Evolutionary conservation across 2,113 vertebrate species (phyloP).

Genomic region (Fulmarus glacialis): DNA sequence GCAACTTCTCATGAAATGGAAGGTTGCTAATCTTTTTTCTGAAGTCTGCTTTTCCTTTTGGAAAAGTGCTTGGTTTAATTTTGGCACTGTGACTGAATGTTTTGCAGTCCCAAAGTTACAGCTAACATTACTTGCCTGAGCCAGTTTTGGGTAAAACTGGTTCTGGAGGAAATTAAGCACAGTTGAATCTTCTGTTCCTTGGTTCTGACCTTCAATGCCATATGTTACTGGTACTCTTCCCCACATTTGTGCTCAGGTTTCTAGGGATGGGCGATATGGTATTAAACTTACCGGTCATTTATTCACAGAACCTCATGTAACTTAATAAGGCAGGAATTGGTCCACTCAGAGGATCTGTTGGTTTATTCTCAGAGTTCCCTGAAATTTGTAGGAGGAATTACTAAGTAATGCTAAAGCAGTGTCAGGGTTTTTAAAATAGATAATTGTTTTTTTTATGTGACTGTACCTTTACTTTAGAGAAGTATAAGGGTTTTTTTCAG

Average conservation of each 20-base stretch:
- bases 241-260: neutral
- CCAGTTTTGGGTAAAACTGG: neutral
- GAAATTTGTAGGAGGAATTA: neutral
- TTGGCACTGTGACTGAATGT: neutral
- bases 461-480: neutral
- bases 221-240: neutral
- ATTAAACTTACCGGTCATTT: neutral
- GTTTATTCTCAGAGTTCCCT: neutral
- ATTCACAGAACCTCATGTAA: neutral
- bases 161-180: neutral
- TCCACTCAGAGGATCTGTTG: neutral
- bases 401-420: neutral
- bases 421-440: neutral
- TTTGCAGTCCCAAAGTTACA: neutral
- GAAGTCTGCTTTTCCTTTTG: neutral
- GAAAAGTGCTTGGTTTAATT: neutral
- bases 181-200: neutral
- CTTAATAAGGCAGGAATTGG: neutral
- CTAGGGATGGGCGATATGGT: neutral
- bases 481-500: neutral
- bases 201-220: neutral
- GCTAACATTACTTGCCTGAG: neutral
- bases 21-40: neutral
- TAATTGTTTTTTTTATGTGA: fast-evolving
- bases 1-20: neutral